Evolutionary conservation across 2,113 vertebrate genomes (phyloP), one percentile per base, ranked within the genome.

Genomic region (Dipodomys stephensi): DNA sequence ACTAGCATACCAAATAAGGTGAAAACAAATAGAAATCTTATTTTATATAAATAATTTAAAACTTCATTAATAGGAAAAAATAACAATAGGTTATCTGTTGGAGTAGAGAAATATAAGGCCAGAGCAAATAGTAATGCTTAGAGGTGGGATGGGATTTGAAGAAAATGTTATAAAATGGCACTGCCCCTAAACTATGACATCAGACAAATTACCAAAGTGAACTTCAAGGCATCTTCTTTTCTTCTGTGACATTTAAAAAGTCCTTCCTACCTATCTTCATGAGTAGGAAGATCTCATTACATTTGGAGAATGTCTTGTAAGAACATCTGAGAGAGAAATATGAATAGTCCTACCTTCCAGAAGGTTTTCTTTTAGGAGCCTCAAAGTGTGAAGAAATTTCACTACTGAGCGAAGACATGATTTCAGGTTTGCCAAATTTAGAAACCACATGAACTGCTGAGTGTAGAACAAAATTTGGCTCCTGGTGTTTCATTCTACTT

Each of bases 291-390:
- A 32, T 90, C 78, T 96, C 95, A 94, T 93, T 97, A 96, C 93
- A 95, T 92, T 85, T 93, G 60, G 78, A 95, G 82, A 92, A 90
- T 85, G 83, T 87, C 83, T 96, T 95, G 15, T 73, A 83, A 67
- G 93, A 96, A 96, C 91, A 96, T 95, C 95, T 97, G 96, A 96
- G 87, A 95, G 88, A 28, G 57, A 95, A 95, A 87, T 94, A 95
- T 90, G 94, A 95, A 88, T 96, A 94, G 90, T 95, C 79, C 62
- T 92, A 96, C 95, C 96, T 97, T 93, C 97, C 97, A 96, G 94
- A 97, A 97, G 95, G 96, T 97, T 97, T 96, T 95, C 95, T 96
- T 92, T 90, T 84, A 95, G 92, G 79, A 96, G 44, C 60, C 76
- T 94, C 60, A 82, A 87, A 88, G 93, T 96, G 96, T 95, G 95